Conservation (phyloP, 2,113 vertebrate genomes). For the Pelobates fuscus region DNA sequence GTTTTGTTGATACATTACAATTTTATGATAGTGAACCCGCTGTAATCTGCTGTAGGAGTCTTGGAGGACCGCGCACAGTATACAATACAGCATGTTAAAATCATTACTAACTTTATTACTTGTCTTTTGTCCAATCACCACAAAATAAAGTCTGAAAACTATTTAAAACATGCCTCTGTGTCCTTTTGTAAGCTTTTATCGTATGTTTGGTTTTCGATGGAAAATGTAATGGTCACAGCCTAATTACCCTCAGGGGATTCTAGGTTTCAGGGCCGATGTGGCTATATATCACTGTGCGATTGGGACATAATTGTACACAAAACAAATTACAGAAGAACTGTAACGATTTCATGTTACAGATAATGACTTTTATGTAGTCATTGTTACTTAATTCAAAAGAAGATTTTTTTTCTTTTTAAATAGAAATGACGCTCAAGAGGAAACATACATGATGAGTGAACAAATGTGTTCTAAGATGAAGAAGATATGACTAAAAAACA, state of each 20-base stretch:
- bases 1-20: conserved; percentile 71
- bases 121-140: conserved; percentile 89
- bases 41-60: conserved; percentile 82
- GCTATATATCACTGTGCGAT: no score
- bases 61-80: conserved; percentile 71
- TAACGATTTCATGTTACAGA: no score
- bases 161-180: conserved; percentile 33
- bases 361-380: no score
- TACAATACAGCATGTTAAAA: conserved; percentile 83
- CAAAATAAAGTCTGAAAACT: conserved; percentile 91
- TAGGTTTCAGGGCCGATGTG: not conserved
- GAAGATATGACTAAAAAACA: no score
- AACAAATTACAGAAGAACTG: no score
- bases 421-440: no score
- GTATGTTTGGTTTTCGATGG: not conserved
- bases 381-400: no score
- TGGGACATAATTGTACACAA: no score
- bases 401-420: no score
- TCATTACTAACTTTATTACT: conserved; percentile 91
- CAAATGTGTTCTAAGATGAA: no score
- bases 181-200: not conserved
- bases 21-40: conserved; percentile 63
- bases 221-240: no score
- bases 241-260: not conserved
- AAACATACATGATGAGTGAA: no score